A percentile compares a stretch with the other conserved stretches of the same genome.
Evolutionary conservation across 2,888 invertebrate species (phyloP).

Genomic region (Melanchra persicariae): DNA sequence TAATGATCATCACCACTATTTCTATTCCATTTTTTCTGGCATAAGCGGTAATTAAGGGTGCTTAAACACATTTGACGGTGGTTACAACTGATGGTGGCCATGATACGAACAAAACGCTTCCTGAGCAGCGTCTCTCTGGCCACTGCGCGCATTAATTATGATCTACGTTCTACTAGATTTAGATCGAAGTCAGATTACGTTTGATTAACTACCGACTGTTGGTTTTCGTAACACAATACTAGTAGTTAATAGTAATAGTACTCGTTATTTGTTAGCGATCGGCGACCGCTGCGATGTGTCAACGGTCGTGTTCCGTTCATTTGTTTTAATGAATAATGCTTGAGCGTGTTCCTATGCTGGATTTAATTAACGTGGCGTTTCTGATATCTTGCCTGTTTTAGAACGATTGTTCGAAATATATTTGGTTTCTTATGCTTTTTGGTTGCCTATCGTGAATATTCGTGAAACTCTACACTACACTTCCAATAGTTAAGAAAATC

Average conservation of each 20-base stretch:
- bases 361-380: conserved; percentile 54
- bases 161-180: conserved; percentile 80
- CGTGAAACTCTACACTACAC: background rate
- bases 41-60: conserved; percentile 73
- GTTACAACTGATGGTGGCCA: conserved; percentile 74
- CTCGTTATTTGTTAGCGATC: conserved; percentile 65
- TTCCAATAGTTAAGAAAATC: conserved; percentile 4
- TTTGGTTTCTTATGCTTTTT: background rate
- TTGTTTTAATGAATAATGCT: conserved; percentile 60
- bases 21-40: conserved; percentile 60
- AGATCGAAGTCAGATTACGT: conserved; percentile 84
- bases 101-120: conserved; percentile 87
- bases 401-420: conserved; percentile 23
- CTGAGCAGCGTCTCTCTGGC: conserved; percentile 81
- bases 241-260: conserved; percentile 59
- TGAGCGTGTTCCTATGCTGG: conserved; percentile 26
- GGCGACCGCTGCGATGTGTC: conserved; percentile 57
- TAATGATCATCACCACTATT: conserved; percentile 59
- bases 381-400: conserved; percentile 17
- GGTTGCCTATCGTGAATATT: background rate
- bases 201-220: conserved; percentile 82
- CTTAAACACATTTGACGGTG: conserved; percentile 73
- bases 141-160: conserved; percentile 86
- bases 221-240: conserved; percentile 73
- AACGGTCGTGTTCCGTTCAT: conserved; percentile 48